Evolutionary conservation across 2,797 vertebrate genomes (phyloP), one percentile per base, ranked within the genome.

Genomic region (Esox masquinongy): DNA sequence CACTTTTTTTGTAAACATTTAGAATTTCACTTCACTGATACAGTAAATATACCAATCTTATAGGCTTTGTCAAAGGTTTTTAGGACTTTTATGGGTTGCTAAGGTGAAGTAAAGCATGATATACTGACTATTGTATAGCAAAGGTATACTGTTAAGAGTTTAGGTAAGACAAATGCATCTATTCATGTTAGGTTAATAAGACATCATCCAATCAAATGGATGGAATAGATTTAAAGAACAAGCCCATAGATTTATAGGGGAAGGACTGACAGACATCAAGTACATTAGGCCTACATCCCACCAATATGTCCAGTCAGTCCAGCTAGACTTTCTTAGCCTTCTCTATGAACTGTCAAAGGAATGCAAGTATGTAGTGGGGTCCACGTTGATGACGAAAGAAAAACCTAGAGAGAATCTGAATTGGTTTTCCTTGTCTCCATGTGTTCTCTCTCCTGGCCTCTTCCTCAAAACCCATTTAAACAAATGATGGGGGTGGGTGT

Each of bases 1-100:
- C 92, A 93, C 92, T 83, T 83, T 72, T 87, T 88, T 92, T 89
- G 79, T 88, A 89, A 91, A 84, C 85, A 87, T 86, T 83, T 89
- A 89, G 81, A 85, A 78, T 88, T 85, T 90, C 80, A 88, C 86
- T 79, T 88, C 80, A 51, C 89, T 80, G 71, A 74, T 71, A 82
- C 82, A 80, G 81, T 87, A 83, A 75, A 83, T 86, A 83, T 87
- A 88, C 87, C 85, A 77, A 85, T 84, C 75, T 86, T 89, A 79
- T 89, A 77, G 70, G 49, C 68, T 86, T 89, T 82, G 78, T 80
- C 88, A 89, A 88, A 79, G 86, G 83, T 86, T 87, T 92, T 87
- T 90, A 89, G 85, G 83, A 87, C 81, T 88, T 80, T 90, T 86
- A 80, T 64, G 77, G 74, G 76, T 87, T 88, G 84, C 78, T 82